phyloP scores from a whole-genome alignment of 2,888 invertebrate genomes.

The Himalopsyche japonica region DNA sequence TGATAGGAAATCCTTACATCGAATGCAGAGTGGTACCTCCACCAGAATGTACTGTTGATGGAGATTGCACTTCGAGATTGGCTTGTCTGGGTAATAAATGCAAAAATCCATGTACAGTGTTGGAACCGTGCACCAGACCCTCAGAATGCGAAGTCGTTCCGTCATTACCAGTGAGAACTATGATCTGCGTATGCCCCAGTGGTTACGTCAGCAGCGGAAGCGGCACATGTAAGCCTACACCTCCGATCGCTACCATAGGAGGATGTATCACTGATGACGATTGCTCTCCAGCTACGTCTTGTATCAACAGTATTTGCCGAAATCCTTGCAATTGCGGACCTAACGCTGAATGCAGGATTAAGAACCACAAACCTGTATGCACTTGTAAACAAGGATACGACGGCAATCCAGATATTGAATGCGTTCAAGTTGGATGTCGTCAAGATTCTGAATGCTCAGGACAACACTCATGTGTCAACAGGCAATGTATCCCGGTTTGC shows the following conservation, averaged over 20 bases:
- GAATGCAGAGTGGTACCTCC: constrained; percentile 74
- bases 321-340: constrained; percentile 86
- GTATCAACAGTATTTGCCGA: constrained; percentile 77
- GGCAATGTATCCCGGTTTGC: constrained; percentile 82
- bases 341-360: constrained; percentile 82
- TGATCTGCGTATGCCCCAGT: constrained; percentile 87
- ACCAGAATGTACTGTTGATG: constrained; percentile 79
- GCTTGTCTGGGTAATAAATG: constrained; percentile 84
- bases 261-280: constrained; percentile 78
- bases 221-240: constrained; percentile 77
- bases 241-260: constrained; percentile 63
- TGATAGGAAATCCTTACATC: constrained; percentile 79
- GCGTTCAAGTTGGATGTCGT: constrained; percentile 74
- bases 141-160: constrained; percentile 81
- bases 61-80: constrained; percentile 76
- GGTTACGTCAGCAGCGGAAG: constrained; percentile 85
- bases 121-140: constrained; percentile 79
- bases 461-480: constrained; percentile 81
- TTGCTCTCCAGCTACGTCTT: constrained; percentile 77
- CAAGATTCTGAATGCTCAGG: constrained; percentile 78
- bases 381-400: constrained; percentile 81
- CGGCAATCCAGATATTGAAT: constrained; percentile 83
- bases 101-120: constrained; percentile 76
- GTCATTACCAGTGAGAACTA: constrained; percentile 82
- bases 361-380: constrained; percentile 85